Evolutionary conservation across 2,888 invertebrate genomes (phyloP).

Genomic region (Pristionchus entomophagus): DNA sequence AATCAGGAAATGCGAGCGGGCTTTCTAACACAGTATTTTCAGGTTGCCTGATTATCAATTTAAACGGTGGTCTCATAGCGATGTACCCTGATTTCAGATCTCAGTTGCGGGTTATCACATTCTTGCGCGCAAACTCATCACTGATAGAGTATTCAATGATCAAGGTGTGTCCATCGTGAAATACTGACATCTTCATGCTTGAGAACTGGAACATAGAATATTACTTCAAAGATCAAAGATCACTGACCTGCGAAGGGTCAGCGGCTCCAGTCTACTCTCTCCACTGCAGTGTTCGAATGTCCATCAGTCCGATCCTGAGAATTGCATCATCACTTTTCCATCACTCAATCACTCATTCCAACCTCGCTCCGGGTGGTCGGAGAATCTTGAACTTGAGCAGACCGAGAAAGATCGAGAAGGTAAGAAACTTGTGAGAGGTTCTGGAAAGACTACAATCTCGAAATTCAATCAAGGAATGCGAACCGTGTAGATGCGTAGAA

Average conservation of each 20-base stretch:
- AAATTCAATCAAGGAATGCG: too few relatives aligned
- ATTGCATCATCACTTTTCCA: neutral
- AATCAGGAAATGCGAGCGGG: too few relatives aligned
- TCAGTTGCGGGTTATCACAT: too few relatives aligned
- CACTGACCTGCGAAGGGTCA: neutral
- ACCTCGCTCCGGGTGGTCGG: conserved; percentile 38
- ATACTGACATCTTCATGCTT: conserved; percentile 9
- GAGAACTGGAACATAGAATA: conserved; percentile 31
- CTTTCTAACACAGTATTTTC: too few relatives aligned
- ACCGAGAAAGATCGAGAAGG: conserved; percentile 6
- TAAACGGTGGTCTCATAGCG: too few relatives aligned
- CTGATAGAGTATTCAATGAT: conserved; percentile 9
- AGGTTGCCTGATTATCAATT: too few relatives aligned
- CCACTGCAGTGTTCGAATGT: conserved; percentile 21
- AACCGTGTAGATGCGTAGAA: conserved; percentile 1
- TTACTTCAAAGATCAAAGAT: conserved; percentile 30
- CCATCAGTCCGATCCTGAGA: conserved; percentile 22
- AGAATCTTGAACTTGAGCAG: conserved; percentile 30
- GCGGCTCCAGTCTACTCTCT: neutral
- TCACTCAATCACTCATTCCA: too few relatives aligned
- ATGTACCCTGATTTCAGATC: too few relatives aligned
- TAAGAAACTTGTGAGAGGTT: neutral
- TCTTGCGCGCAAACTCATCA: neutral
- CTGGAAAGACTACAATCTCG: neutral
- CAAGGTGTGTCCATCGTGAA: conserved; percentile 18